A percentile compares a stretch with the other conserved stretches of the same genome.
Evolutionary conservation across 2,113 vertebrate genomes (phyloP).

Genomic region (Corvus moneduloides): DNA sequence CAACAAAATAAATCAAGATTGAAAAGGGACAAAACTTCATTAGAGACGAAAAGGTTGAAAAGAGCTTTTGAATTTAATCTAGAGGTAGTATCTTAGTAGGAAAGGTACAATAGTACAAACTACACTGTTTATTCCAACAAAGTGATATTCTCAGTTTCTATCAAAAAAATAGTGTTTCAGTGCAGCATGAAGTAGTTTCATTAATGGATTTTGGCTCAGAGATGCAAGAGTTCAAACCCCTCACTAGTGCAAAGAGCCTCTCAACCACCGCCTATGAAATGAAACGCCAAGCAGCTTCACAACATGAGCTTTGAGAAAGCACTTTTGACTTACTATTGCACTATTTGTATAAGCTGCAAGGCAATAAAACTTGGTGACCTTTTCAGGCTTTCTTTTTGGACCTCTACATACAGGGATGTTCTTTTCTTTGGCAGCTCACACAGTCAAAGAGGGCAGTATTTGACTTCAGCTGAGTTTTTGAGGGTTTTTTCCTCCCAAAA

Average conservation of each 20-base stretch:
- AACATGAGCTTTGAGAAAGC: not conserved
- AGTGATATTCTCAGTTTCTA: not conserved
- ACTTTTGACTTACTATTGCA: not conserved
- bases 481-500: not conserved
- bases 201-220: not conserved
- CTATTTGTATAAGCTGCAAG: not conserved
- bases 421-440: not conserved
- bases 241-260: not conserved
- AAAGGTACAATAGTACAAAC: not conserved
- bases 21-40: not conserved
- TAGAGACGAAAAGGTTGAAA: not conserved
- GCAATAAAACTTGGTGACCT: not conserved
- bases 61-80: not conserved
- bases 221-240: not conserved
- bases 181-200: not conserved
- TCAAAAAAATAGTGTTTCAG: not conserved
- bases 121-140: not conserved
- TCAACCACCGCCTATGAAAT: not conserved
- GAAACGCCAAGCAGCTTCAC: not conserved
- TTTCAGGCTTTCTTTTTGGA: not conserved
- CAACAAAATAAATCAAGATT: not conserved
- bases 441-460: not conserved
- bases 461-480: not conserved
- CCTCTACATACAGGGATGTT: not conserved
- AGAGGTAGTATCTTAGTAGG: not conserved